A percentile compares a stretch with the other conserved stretches of the same genome.
Conservation (phyloP, 2,797 vertebrate species). For the Acanthurus leucopareius region DNA sequence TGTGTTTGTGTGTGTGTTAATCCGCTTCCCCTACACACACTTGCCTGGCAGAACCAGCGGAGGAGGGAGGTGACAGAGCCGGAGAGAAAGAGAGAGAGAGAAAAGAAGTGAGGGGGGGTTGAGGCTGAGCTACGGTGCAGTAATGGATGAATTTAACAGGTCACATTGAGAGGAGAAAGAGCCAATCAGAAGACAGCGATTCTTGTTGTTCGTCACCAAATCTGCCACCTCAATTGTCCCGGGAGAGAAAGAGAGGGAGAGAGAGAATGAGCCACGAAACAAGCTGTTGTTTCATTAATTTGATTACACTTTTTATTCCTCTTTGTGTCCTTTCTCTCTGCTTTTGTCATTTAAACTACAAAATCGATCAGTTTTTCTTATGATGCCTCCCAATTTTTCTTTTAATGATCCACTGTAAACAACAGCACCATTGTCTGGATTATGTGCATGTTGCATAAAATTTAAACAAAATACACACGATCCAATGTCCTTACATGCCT, state of each 20-base stretch:
- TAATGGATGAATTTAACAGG: slow-evolving; percentile 82
- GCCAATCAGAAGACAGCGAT: slow-evolving; percentile 62
- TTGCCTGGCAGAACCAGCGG: slow-evolving; percentile 68
- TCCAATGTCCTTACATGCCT: neutral
- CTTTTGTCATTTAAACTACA: slow-evolving; percentile 9
- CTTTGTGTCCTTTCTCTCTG: slow-evolving; percentile 1
- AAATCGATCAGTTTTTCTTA: neutral
- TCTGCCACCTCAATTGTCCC: slow-evolving; percentile 66
- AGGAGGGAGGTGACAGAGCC: slow-evolving; percentile 51
- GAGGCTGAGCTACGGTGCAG: slow-evolving; percentile 79
- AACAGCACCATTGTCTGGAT: neutral
- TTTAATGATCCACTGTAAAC: neutral
- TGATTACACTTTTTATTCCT: slow-evolving; percentile 32
- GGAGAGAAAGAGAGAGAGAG: slow-evolving; percentile 20
- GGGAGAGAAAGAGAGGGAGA: slow-evolving; percentile 29
- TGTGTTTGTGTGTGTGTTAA: slow-evolving; percentile 68
- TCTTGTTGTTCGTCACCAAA: slow-evolving; percentile 68
- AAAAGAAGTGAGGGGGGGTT: slow-evolving; percentile 40
- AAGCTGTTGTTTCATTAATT: slow-evolving; percentile 48
- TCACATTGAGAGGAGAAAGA: slow-evolving; percentile 59
- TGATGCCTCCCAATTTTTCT: neutral
- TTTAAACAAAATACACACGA: neutral
- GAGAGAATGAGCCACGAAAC: slow-evolving; percentile 28
- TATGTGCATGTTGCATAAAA: neutral
- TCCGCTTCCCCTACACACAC: slow-evolving; percentile 83